These are phyloP conservation scores for Dinoponera quadriceps DNA, from an alignment of 1,140 invertebrate genomes.

Conservation along the genomic window DNA sequence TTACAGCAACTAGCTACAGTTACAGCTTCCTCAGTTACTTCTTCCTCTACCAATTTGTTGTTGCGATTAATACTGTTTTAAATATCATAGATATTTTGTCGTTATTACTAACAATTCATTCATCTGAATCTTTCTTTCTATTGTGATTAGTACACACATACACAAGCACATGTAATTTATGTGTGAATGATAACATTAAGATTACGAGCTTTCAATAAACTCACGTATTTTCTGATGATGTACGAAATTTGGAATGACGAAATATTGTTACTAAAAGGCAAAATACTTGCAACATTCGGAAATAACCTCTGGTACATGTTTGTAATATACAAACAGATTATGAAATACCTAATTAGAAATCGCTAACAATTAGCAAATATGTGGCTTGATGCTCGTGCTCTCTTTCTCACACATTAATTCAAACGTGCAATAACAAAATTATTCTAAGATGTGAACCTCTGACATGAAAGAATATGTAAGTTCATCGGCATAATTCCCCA, in stretches of 20 bases:
- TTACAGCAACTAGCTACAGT: background rate
- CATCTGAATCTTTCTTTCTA: constrained; percentile 21
- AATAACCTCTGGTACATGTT: background rate
- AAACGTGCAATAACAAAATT: background rate
- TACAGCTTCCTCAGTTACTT: background rate
- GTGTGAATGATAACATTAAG: background rate
- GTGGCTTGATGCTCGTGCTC: no score
- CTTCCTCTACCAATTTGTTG: background rate
- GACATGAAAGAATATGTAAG: no score
- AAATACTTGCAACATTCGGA: background rate
- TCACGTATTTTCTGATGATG: constrained; percentile 4
- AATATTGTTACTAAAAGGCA: background rate
- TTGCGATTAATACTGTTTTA: constrained; percentile 15
- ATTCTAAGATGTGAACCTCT: background rate
- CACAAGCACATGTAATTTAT: background rate
- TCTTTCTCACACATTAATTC: no score
- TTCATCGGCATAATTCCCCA: no score
- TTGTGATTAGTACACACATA: constrained; percentile 13
- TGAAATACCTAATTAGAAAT: background rate
- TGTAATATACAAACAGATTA: background rate
- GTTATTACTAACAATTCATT: background rate
- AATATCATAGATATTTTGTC: background rate
- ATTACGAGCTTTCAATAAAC: constrained; percentile 10
- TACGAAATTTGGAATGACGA: constrained; percentile 15
- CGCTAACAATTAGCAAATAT: background rate